Evolutionary conservation across 64 coral and sea anemone species (phyloP).

Genomic region (Stichodactyla helianthus): DNA sequence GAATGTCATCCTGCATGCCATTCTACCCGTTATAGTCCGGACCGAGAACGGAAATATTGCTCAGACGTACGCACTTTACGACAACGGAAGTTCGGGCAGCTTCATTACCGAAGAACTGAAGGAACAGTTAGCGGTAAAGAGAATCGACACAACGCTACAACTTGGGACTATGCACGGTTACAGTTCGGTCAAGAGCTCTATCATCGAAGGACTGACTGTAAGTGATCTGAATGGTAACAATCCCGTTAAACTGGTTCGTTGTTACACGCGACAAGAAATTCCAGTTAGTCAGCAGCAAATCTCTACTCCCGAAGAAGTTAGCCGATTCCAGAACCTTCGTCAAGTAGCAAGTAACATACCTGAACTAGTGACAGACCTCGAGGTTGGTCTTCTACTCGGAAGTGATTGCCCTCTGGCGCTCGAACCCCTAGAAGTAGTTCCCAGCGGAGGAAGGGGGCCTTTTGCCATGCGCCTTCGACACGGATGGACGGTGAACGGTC

Average conservation of each 20-base stretch:
- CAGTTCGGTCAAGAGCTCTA: conserved; percentile 29
- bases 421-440: background rate
- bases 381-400: conserved; percentile 10
- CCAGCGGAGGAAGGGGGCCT: conserved; percentile 13
- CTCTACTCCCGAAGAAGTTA: conserved; percentile 44
- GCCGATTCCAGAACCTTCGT: background rate
- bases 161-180: conserved; percentile 59
- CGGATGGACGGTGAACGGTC: background rate
- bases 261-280: conserved; percentile 54
- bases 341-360: conserved; percentile 6
- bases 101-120: conserved; percentile 57
- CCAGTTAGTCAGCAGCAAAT: conserved; percentile 49
- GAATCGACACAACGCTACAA: conserved; percentile 46
- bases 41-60: conserved; percentile 27
- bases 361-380: background rate
- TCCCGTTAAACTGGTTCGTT: conserved; percentile 42
- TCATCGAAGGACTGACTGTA: conserved; percentile 46
- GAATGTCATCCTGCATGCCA: conserved; percentile 38
- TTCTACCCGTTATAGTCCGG: conserved; percentile 52
- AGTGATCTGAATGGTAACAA: conserved; percentile 42
- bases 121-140: conserved; percentile 27
- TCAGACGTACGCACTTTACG: conserved; percentile 56
- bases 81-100: background rate
- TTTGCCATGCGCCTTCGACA: background rate
- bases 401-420: conserved; percentile 4